Conservation (phyloP, 1,140 invertebrate species). For the Choristoneura fumiferana region DNA sequence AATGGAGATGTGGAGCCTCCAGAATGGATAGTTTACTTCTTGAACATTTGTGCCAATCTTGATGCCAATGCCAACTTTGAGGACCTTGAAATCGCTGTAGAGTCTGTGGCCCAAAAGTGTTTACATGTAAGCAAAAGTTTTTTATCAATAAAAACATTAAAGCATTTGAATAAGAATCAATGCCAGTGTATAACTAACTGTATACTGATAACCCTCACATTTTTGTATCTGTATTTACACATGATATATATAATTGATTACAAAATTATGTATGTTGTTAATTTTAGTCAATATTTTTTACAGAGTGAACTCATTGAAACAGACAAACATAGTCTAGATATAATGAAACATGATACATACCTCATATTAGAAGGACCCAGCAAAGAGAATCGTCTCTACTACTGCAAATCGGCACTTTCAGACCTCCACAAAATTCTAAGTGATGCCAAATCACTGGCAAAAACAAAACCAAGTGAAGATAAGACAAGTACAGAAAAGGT, state of each 20-base stretch:
- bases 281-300: constrained; percentile 32
- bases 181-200: no score
- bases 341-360: constrained; percentile 63
- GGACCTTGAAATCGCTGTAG: constrained; percentile 79
- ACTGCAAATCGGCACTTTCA: constrained; percentile 79
- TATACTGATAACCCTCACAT: no score
- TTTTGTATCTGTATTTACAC: no score
- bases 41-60: constrained; percentile 81
- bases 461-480: constrained; percentile 31
- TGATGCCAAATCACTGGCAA: constrained; percentile 53
- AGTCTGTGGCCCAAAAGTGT: constrained; percentile 81
- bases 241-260: no score
- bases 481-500: constrained; percentile 22
- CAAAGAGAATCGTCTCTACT: constrained; percentile 47
- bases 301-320: constrained; percentile 64
- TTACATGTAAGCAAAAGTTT: constrained; percentile 71
- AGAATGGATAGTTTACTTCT: constrained; percentile 79
- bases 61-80: constrained; percentile 81
- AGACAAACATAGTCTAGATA: constrained; percentile 54
- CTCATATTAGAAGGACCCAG: constrained; percentile 56
- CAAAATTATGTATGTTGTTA: no score
- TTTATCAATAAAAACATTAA: no score
- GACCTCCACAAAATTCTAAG: constrained; percentile 80
- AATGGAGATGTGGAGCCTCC: constrained; percentile 83
- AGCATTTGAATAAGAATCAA: no score